These are phyloP conservation scores for Vireo griseus DNA, from an alignment of 2,797 vertebrate genomes.

Conservation along the genomic window DNA sequence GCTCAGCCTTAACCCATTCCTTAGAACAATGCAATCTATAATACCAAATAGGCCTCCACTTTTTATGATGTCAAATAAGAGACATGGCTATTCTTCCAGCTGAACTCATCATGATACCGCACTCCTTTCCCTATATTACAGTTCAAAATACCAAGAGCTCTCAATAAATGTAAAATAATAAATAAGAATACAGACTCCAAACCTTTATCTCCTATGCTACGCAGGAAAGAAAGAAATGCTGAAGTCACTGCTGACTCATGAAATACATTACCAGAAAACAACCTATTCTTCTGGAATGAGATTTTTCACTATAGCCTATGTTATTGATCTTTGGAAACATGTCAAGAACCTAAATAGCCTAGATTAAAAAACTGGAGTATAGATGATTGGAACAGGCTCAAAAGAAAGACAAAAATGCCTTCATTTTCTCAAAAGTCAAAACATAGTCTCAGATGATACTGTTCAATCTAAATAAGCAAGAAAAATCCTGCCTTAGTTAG, in stretches of 20 bases:
- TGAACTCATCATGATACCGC: not conserved
- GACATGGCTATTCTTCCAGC: not conserved
- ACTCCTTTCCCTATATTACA: not conserved
- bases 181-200: not conserved
- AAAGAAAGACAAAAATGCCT: not conserved
- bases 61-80: not conserved
- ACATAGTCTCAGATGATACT: not conserved
- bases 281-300: not conserved
- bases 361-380: not conserved
- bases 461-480: not conserved
- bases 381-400: not conserved
- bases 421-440: not conserved
- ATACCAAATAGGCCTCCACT: not conserved
- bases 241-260: not conserved
- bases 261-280: not conserved
- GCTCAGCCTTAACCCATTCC: not conserved
- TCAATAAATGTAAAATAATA: not conserved
- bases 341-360: not conserved
- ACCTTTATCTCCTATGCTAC: not conserved
- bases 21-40: not conserved
- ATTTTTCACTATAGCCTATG: not conserved
- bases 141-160: not conserved
- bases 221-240: not conserved
- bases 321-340: not conserved
- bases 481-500: not conserved